A percentile compares a stretch with the other conserved stretches of the same genome.
phyloP scores from a whole-genome alignment of 2,113 vertebrate species.

The Camelus dromedarius region DNA sequence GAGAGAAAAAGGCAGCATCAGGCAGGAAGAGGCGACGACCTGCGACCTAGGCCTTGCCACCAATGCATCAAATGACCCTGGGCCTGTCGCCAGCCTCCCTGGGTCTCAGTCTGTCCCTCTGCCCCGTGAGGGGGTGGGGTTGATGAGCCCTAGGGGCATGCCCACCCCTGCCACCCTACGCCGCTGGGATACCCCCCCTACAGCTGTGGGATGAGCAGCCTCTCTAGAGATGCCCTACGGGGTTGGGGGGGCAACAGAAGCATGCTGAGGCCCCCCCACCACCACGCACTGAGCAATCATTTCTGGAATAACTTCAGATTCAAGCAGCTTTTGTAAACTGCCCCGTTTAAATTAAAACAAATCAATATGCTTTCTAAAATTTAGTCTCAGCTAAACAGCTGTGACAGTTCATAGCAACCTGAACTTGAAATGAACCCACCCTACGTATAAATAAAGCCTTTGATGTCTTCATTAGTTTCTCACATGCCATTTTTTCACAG shows the following conservation, averaged over 20 bases:
- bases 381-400: slow-evolving; percentile 82
- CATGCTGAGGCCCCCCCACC: background rate
- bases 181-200: background rate
- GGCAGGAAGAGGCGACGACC: background rate
- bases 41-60: background rate
- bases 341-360: slow-evolving; percentile 81
- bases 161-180: background rate
- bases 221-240: background rate
- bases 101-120: background rate
- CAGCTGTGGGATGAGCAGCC: background rate
- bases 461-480: slow-evolving; percentile 85
- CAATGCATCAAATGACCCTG: background rate
- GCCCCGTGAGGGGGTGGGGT: background rate
- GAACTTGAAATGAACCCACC: slow-evolving; percentile 91
- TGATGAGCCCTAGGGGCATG: background rate
- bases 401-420: slow-evolving; percentile 89
- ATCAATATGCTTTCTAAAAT: slow-evolving; percentile 82
- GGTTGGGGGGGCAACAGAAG: background rate
- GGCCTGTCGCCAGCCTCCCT: background rate
- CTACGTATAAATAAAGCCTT: slow-evolving; percentile 89
- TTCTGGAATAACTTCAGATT: slow-evolving; percentile 76
- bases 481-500: slow-evolving; percentile 75
- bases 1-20: background rate
- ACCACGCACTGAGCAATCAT: slow-evolving; percentile 58
- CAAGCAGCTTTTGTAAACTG: slow-evolving; percentile 78